Conservation (phyloP, 2,113 vertebrate species). For the Podocnemis expansa region DNA sequence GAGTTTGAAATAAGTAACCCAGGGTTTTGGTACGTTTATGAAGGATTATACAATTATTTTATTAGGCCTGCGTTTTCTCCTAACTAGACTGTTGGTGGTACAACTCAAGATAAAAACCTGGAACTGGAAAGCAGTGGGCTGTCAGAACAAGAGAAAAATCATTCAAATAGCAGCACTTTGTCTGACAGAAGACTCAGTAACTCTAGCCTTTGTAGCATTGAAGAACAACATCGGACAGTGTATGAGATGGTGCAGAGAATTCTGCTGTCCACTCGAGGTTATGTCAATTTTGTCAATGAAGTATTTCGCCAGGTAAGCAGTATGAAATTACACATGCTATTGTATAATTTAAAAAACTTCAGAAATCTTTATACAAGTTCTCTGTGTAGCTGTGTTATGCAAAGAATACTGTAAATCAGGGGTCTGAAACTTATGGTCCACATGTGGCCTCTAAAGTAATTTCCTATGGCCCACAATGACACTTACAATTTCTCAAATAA, state of each 20-base stretch:
- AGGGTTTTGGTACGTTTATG: neutral
- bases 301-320: constrained; percentile 93
- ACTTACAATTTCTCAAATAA: no score
- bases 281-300: constrained; percentile 97
- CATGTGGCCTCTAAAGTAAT: no score
- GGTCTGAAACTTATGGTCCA: no score
- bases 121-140: constrained; percentile 77
- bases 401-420: accelerated
- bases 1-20: accelerated
- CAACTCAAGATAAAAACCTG: constrained; percentile 78
- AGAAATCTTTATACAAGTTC: neutral
- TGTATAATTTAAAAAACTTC: neutral
- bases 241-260: constrained; percentile 96
- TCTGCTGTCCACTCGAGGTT: constrained; percentile 92
- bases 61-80: neutral
- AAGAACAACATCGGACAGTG: constrained; percentile 89
- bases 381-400: neutral
- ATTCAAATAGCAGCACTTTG: constrained; percentile 91
- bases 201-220: constrained; percentile 94
- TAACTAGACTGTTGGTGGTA: constrained; percentile 79
- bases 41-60: accelerated
- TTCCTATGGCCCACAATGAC: no score
- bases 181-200: constrained; percentile 89
- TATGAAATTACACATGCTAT: neutral
- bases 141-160: constrained; percentile 85